Evolutionary conservation across 2,888 invertebrate species (phyloP).

Genomic region (Dusona sp.): DNA sequence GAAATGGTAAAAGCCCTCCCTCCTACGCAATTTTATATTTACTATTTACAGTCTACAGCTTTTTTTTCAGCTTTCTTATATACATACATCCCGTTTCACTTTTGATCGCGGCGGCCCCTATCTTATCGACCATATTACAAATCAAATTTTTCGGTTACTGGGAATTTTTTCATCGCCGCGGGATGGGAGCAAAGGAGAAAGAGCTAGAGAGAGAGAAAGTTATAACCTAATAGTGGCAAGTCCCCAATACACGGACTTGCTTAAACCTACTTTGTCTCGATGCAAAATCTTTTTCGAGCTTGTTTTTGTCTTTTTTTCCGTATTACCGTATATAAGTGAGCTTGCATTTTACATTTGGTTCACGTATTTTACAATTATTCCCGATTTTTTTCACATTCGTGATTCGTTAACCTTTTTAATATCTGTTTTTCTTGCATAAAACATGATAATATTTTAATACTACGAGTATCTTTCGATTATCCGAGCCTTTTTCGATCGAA

Average conservation of each 20-base stretch:
- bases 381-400: background rate
- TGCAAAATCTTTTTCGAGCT: conserved; percentile 74
- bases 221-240: conserved; percentile 78
- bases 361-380: background rate
- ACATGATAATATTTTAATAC: background rate
- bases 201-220: conserved; percentile 61
- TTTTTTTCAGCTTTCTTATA: conserved; percentile 40
- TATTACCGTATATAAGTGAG: background rate
- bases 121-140: conserved; percentile 33
- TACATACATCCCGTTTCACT: conserved; percentile 10
- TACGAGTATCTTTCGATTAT: background rate
- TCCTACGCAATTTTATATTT: conserved; percentile 61
- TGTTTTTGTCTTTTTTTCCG: conserved; percentile 71
- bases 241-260: conserved; percentile 55
- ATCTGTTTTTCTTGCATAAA: background rate
- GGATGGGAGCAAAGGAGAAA: conserved; percentile 12
- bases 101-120: background rate
- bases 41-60: background rate
- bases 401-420: background rate
- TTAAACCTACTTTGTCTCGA: conserved; percentile 77
- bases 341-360: background rate
- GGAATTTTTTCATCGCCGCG: conserved; percentile 32
- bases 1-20: conserved; percentile 71
- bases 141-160: conserved; percentile 48
- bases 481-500: background rate